Evolutionary conservation across 2,888 invertebrate genomes (phyloP).

Genomic region (Chloroclystis v-ata): DNA sequence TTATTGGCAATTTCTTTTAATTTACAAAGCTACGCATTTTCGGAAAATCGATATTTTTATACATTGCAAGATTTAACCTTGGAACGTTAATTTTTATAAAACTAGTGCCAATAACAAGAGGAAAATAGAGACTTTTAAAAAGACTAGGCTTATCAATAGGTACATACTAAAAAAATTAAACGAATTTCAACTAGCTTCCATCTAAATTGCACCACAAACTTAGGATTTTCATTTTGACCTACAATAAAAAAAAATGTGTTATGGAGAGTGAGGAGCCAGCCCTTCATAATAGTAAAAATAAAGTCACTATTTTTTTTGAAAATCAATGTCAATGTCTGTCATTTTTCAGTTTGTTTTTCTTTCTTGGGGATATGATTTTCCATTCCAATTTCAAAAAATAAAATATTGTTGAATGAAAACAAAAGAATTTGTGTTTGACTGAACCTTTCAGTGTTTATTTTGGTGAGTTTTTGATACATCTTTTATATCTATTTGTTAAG

Average conservation of each 20-base stretch:
- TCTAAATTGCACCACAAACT: too few species aligned
- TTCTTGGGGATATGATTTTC: not conserved
- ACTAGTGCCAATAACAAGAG: slow-evolving; percentile 1
- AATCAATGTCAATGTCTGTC: not conserved
- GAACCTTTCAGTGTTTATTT: slow-evolving; percentile 23
- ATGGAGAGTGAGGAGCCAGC: too few species aligned
- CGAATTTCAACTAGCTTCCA: too few species aligned
- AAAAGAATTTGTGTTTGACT: slow-evolving; percentile 10
- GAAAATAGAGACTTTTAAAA: too few species aligned
- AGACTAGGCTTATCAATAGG: too few species aligned
- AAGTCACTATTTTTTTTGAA: not conserved
- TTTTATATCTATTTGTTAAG: slow-evolving; percentile 22
- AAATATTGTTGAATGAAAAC: slow-evolving; percentile 3
- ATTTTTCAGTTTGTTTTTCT: not conserved
- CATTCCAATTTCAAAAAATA: not conserved
- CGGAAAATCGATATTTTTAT: too few species aligned
- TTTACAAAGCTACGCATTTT: too few species aligned
- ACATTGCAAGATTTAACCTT: slow-evolving; percentile 57
- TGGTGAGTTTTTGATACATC: slow-evolving; percentile 50
- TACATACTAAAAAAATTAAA: too few species aligned
- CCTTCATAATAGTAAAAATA: too few species aligned
- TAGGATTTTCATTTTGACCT: too few species aligned
- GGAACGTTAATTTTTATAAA: slow-evolving; percentile 55
- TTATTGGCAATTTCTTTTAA: too few species aligned
- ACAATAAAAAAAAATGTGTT: too few species aligned